These are phyloP conservation scores for Halichoeres trimaculatus DNA, from an alignment of 2,113 vertebrate genomes.

Conservation along the genomic window DNA sequence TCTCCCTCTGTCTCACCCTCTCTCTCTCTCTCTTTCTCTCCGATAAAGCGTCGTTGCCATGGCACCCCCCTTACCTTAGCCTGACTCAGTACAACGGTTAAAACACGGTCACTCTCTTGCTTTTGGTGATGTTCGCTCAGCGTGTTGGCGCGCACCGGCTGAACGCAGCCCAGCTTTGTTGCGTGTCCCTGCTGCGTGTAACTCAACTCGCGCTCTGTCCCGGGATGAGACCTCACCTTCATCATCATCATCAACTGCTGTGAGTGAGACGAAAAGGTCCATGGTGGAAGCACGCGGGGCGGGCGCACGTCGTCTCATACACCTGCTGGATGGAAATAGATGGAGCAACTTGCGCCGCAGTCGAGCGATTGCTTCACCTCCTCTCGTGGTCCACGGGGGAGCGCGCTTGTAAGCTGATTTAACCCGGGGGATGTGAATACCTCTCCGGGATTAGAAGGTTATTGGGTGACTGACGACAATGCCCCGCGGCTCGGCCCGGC, in stretches of 20 bases:
- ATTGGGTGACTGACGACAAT: constrained; percentile 69
- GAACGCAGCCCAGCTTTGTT: constrained; percentile 9
- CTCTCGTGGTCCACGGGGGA: constrained; percentile 62
- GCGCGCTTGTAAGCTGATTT: constrained; percentile 74
- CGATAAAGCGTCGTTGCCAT: constrained; percentile 72
- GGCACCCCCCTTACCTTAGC: constrained; percentile 38
- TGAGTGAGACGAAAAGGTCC: constrained; percentile 19
- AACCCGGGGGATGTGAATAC: constrained; percentile 70
- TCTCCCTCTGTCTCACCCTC: constrained; percentile 1
- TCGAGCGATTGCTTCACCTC: constrained; percentile 63
- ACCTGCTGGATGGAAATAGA: constrained; percentile 54
- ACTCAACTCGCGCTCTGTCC: constrained; percentile 28
- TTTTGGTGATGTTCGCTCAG: constrained; percentile 46
- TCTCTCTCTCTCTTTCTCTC: constrained; percentile 9
- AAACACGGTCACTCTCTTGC: constrained; percentile 55
- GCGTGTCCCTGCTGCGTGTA: background rate
- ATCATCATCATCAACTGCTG: constrained; percentile 6
- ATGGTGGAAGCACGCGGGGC: constrained; percentile 3
- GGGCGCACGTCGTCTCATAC: constrained; percentile 69
- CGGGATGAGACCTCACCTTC: constrained; percentile 54
- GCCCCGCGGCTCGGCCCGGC: constrained; percentile 57
- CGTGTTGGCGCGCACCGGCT: constrained; percentile 35
- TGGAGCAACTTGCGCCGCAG: constrained; percentile 55
- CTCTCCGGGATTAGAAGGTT: constrained; percentile 72
- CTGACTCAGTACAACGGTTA: constrained; percentile 63